Percentiles rank a stretch among this genome's conserved stretches.
Conservation (phyloP, 2,888 invertebrate genomes). For the Drosophila prolongata region DNA sequence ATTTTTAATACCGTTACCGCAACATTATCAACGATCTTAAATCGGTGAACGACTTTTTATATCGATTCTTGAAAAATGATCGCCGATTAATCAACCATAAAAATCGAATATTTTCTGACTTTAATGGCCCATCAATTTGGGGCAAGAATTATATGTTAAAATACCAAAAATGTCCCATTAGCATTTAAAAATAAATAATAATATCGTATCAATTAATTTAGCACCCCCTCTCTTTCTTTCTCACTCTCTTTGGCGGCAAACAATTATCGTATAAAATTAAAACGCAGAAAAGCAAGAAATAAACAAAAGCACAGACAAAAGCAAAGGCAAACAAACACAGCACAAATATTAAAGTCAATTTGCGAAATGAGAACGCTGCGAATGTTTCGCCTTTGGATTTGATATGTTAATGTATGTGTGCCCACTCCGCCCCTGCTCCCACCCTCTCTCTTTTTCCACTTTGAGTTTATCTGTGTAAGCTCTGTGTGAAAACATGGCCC, state of each 20-base stretch:
- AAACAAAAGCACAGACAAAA: conserved; percentile 30
- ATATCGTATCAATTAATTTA: conserved; percentile 56
- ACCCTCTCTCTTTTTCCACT: conserved; percentile 5
- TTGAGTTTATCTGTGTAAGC: conserved; percentile 65
- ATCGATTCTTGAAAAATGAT: conserved; percentile 27
- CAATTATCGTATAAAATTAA: conserved; percentile 42
- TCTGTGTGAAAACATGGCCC: conserved; percentile 82
- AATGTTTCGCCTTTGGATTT: conserved; percentile 57
- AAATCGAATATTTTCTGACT: conserved; percentile 30
- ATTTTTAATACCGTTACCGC: conserved; percentile 4
- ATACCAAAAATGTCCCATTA: conserved; percentile 39
- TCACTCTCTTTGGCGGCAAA: conserved; percentile 16
- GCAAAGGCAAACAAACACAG: conserved; percentile 36
- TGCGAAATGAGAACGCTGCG: conserved; percentile 76
- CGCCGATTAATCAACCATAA: conserved; percentile 32
- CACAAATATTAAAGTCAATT: conserved; percentile 78
- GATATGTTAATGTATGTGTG: conserved; percentile 79
- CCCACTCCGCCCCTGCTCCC: not conserved
- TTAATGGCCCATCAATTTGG: conserved; percentile 36
- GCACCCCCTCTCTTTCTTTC: not conserved
- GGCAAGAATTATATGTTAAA: conserved; percentile 25
- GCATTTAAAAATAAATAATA: conserved; percentile 44
- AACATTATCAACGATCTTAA: conserved; percentile 7
- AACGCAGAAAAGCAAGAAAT: conserved; percentile 49
- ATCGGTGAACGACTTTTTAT: conserved; percentile 13